These are phyloP conservation scores for Drosophila engyochracea DNA, from an alignment of 2,888 invertebrate genomes.

Conservation along the genomic window DNA sequence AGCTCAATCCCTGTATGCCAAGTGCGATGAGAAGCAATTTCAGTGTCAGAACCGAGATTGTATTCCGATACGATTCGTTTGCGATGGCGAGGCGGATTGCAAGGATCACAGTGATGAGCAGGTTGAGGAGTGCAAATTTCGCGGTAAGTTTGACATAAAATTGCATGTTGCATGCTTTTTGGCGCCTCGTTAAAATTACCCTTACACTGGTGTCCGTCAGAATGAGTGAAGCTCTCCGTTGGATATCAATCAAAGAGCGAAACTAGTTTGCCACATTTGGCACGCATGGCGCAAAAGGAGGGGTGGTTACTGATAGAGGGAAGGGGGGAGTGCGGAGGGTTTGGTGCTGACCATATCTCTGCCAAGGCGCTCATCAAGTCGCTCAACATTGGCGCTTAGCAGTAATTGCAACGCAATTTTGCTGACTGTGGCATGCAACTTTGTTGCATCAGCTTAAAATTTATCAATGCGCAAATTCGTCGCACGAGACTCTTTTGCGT, in stretches of 20 bases:
- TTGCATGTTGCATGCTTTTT: conserved; percentile 55
- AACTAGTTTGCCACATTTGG: conserved; percentile 64
- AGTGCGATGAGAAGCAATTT: conserved; percentile 88
- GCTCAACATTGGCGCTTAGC: conserved; percentile 55
- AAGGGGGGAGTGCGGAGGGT: background rate
- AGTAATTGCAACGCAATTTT: conserved; percentile 73
- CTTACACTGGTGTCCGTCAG: conserved; percentile 57
- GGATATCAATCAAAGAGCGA: conserved; percentile 53
- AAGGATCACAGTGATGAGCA: conserved; percentile 93
- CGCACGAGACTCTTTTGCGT: conserved; percentile 77
- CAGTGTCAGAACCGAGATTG: conserved; percentile 91
- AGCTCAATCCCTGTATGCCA: conserved; percentile 78
- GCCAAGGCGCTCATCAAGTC: conserved; percentile 72
- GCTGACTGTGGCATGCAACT: conserved; percentile 76
- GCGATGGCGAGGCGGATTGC: conserved; percentile 93
- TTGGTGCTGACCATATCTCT: conserved; percentile 67
- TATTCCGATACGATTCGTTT: conserved; percentile 91
- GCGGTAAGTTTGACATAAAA: conserved; percentile 77
- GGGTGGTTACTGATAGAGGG: background rate
- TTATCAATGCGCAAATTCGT: conserved; percentile 65
- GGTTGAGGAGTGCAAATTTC: conserved; percentile 90
- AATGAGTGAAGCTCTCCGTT: conserved; percentile 28
- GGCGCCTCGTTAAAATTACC: conserved; percentile 25
- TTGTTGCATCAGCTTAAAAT: conserved; percentile 73
- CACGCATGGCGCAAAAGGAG: conserved; percentile 13